Base-by-base conservation (phyloP, 2,888 invertebrate genomes). In the Venustoraphidia nigricollis region DNA sequence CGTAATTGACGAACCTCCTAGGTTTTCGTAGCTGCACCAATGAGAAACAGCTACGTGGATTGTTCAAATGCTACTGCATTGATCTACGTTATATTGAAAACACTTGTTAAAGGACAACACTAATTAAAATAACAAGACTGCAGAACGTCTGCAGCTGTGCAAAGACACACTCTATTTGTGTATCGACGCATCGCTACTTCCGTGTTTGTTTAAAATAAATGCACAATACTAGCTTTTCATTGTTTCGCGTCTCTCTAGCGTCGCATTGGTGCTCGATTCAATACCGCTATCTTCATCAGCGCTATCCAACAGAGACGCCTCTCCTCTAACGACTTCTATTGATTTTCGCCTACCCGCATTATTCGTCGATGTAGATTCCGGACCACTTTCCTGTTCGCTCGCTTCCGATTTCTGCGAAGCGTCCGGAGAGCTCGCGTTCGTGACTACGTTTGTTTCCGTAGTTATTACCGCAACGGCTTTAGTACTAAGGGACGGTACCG, bases 261-360 rank as follows among this genome's bases (percentile, higher is more conserved):
- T 76, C 2, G 72, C 70, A 51, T 73, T 72, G 38, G 72, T 68
- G 60, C 77, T 77, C 55, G 77, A 77, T 59, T 78, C 79, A 44
- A 79, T 78, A 4, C 78, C 79, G 34, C 77, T 78, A 59, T 78
- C 78, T 55, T 78, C 78, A 57, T 78, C 78, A 1, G 77, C 77
- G 57, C 77, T 77, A 61, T 80, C 79, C 41, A 77, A 59, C 36
- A 76, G 68, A 41, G 77, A 76, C 2, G 76, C 78, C 57, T 77
- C 79, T 1, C 76, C 77, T 46, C 63, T 57, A 10, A 62, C 63
- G 34, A 56, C 53, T 52, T 60, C 59, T 36, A 60, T 34, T 50
- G 51, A 40, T 50, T 42, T 39, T 45, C 41, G 13, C 45, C 50
- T 47, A 46, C 47, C 11, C 45, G 50, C 51, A 66, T 67, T 35